phyloP scores from a whole-genome alignment of 2,113 vertebrate genomes.

The Coptodon bakossiorum region DNA sequence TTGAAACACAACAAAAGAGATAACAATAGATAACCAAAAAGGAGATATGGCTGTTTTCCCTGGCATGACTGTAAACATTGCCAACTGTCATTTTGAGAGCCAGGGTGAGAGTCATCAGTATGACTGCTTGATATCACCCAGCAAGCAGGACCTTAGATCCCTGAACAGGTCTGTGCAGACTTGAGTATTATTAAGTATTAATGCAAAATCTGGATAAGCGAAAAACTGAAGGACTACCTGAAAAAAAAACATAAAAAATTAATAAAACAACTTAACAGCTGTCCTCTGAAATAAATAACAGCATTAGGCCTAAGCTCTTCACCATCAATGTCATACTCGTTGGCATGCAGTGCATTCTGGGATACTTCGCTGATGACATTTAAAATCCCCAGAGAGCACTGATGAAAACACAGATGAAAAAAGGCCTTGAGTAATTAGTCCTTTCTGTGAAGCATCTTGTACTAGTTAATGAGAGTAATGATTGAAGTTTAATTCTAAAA shows the following conservation, averaged over 20 bases:
- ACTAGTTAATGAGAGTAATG: not conserved
- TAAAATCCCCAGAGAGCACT: not conserved
- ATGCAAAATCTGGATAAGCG: not conserved
- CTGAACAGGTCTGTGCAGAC: not conserved
- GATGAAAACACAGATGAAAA: not conserved
- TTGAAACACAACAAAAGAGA: not conserved
- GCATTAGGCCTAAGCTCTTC: not conserved
- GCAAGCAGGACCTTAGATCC: not conserved
- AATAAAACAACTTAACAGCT: not conserved
- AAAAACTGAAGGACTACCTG: not conserved
- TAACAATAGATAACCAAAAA: not conserved
- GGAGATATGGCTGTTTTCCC: not conserved
- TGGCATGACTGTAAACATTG: not conserved
- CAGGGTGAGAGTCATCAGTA: not conserved
- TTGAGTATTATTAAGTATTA: not conserved
- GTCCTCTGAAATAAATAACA: not conserved
- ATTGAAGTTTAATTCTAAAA: conserved; percentile 2
- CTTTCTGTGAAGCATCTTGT: not conserved
- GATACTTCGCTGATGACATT: not conserved
- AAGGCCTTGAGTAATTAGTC: not conserved
- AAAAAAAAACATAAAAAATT: not conserved
- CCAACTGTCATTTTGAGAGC: not conserved
- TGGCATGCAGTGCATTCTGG: not conserved
- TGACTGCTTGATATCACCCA: not conserved
- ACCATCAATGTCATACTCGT: not conserved